A percentile compares a stretch with the other conserved stretches of the same genome.
phyloP scores from a whole-genome alignment of 2,113 vertebrate genomes.

The Pollimyrus isidori region DNA sequence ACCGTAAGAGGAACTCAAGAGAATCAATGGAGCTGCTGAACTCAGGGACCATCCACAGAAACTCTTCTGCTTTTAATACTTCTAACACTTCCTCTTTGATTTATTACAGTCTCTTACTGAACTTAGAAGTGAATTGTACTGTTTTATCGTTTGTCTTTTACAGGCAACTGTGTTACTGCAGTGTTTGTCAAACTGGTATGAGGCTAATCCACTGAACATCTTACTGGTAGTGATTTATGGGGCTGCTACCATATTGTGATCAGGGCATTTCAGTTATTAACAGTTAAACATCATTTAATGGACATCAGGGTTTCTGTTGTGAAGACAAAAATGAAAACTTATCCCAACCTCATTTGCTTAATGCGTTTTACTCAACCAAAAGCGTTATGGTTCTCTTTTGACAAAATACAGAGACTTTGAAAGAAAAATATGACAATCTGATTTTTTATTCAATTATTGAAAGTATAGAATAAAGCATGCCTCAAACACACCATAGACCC shows the following conservation, averaged over 20 bases:
- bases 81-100: not conserved
- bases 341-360: not conserved
- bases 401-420: not conserved
- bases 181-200: too few relatives aligned
- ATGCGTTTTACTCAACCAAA: not conserved
- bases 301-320: not conserved
- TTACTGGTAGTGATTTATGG: too few relatives aligned
- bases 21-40: not conserved
- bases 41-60: not conserved
- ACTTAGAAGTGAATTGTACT: not conserved
- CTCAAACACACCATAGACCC: not conserved
- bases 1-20: not conserved
- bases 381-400: not conserved
- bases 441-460: not conserved
- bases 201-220: not conserved
- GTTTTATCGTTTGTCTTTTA: not conserved
- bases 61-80: not conserved
- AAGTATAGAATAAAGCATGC: not conserved
- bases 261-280: too few relatives aligned
- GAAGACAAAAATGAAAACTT: not conserved
- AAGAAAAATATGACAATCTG: not conserved
- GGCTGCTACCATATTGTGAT: too few relatives aligned
- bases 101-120: not conserved
- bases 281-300: too few relatives aligned
- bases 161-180: too few relatives aligned